Percentiles rank a stretch among this genome's conserved stretches.
Evolutionary conservation across 2,797 vertebrate species (phyloP).

Genomic region (Novumbra hubbsi): DNA sequence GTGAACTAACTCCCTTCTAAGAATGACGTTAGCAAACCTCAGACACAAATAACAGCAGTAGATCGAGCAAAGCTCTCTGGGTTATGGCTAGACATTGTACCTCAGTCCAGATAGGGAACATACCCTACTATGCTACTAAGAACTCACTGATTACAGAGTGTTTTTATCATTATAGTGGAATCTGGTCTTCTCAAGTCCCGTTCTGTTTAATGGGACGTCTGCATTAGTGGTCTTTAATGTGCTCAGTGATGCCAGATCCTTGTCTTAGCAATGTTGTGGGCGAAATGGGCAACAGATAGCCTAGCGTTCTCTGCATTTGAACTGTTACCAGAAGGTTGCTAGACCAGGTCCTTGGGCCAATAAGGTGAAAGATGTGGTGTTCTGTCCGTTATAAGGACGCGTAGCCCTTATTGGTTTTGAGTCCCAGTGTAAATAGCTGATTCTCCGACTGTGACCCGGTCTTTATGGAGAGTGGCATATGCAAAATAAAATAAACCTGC

Average conservation of each 20-base stretch:
- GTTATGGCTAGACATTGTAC: slow-evolving; percentile 2
- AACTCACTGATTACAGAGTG: slow-evolving; percentile 12
- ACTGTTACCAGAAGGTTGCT: too few species aligned
- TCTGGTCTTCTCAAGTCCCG: neutral
- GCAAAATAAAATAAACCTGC: too few species aligned
- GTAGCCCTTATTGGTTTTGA: too few species aligned
- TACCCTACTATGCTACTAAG: neutral
- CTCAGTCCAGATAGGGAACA: neutral
- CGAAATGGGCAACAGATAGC: neutral
- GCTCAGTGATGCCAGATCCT: slow-evolving; percentile 21
- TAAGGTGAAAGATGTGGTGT: too few species aligned
- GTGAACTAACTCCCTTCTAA: slow-evolving; percentile 40
- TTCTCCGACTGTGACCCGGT: too few species aligned
- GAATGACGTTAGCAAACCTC: slow-evolving; percentile 41
- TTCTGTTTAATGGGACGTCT: neutral
- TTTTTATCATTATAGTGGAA: neutral
- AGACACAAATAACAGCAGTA: slow-evolving; percentile 38
- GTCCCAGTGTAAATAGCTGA: too few species aligned
- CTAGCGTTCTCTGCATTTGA: too few species aligned
- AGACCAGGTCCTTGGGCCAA: too few species aligned
- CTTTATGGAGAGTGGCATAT: too few species aligned
- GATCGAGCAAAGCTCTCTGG: slow-evolving; percentile 10
- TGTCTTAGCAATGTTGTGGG: slow-evolving; percentile 10
- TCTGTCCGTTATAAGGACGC: too few species aligned
- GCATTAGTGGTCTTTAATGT: slow-evolving; percentile 8